Conservation (phyloP, 1,140 invertebrate genomes). For the Bathynomus jamesi region DNA sequence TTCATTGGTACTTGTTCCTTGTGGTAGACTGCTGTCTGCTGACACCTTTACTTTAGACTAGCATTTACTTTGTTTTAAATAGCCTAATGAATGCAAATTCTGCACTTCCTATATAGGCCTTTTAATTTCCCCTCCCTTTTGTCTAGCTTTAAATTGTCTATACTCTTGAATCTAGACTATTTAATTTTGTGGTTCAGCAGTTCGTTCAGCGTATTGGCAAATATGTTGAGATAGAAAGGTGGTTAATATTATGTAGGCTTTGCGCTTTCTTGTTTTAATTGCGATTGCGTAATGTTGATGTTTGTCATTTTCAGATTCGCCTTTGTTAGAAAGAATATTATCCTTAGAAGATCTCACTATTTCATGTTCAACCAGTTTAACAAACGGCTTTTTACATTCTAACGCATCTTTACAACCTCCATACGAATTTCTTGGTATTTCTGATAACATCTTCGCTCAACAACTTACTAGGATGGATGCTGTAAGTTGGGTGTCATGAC, state of each 20-base stretch:
- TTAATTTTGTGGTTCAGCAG: too few species aligned
- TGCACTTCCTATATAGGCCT: too few species aligned
- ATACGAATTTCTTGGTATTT: slow-evolving; percentile 64
- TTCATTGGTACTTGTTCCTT: too few species aligned
- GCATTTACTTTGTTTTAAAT: too few species aligned
- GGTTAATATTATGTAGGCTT: slow-evolving; percentile 38
- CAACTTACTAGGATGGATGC: slow-evolving; percentile 96
- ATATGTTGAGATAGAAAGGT: too few species aligned
- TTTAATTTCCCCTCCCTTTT: too few species aligned
- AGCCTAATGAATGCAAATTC: too few species aligned
- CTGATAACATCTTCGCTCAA: slow-evolving; percentile 85
- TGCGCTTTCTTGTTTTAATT: neutral
- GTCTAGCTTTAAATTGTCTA: too few species aligned
- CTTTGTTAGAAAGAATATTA: slow-evolving; percentile 22
- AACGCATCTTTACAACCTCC: neutral
- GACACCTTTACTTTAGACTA: too few species aligned
- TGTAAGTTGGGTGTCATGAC: slow-evolving; percentile 47
- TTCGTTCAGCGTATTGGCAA: too few species aligned
- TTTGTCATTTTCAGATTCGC: slow-evolving; percentile 12
- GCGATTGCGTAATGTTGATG: neutral
- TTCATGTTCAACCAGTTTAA: slow-evolving; percentile 17
- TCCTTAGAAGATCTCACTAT: slow-evolving; percentile 25
- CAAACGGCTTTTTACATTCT: slow-evolving; percentile 16
- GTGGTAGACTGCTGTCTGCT: too few species aligned
- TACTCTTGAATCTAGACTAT: too few species aligned